These are phyloP conservation scores for Ploceus nigricollis DNA, from an alignment of 2,113 vertebrate genomes.

Conservation along the genomic window DNA sequence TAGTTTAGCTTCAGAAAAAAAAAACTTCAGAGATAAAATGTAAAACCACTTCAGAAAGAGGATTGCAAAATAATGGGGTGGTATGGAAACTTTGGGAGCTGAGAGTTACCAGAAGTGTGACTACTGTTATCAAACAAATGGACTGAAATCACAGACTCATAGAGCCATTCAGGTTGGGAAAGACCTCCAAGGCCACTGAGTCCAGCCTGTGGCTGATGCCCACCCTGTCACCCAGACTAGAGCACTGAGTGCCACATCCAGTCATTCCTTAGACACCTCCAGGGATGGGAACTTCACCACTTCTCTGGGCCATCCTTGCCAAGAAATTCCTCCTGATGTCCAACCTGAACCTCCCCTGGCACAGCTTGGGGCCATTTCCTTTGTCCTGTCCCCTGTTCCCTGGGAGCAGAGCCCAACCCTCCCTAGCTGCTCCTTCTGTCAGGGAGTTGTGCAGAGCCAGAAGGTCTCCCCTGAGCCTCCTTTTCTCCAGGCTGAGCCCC, in stretches of 20 bases:
- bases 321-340: not conserved
- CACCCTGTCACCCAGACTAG: not conserved
- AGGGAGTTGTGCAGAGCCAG: not conserved
- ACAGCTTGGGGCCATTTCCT: not conserved
- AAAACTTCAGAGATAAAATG: not conserved
- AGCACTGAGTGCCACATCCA: rapidly evolving
- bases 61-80: rapidly evolving
- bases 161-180: not conserved
- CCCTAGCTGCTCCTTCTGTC: too few relatives aligned
- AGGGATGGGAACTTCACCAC: not conserved
- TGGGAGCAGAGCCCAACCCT: not conserved
- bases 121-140: not conserved
- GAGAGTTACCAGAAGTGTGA: not conserved
- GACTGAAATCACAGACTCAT: not conserved
- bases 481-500: not conserved
- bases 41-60: not conserved
- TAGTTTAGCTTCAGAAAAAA: not conserved
- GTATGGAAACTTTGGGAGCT: not conserved
- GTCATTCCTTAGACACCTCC: not conserved
- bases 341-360: not conserved
- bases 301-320: not conserved
- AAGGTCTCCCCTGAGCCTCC: not conserved
- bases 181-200: not conserved
- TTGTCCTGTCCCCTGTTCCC: not conserved
- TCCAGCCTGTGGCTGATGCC: not conserved